These are phyloP conservation scores for Erinaceus europaeus DNA, from an alignment of 2,113 vertebrate genomes.

Conservation along the genomic window DNA sequence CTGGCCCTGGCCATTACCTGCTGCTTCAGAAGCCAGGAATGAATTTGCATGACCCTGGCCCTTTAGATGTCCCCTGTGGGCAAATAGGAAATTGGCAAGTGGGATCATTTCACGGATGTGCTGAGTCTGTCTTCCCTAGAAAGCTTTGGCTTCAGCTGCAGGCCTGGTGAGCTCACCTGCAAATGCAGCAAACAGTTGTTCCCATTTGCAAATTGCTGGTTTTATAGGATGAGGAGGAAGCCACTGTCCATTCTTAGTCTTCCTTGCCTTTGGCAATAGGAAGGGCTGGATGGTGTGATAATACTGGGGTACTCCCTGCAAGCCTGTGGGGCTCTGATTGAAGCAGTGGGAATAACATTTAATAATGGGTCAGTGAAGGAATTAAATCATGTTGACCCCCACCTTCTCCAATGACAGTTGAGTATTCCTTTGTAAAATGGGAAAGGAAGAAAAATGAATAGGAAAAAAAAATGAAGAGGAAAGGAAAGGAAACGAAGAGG, in stretches of 20 bases:
- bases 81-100: slow-evolving; percentile 44
- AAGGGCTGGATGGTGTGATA: neutral
- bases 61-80: neutral
- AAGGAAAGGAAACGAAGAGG: too few relatives aligned
- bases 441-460: neutral
- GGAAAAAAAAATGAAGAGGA: neutral
- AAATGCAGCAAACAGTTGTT: neutral
- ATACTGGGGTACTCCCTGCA: neutral
- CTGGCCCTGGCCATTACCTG: neutral
- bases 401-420: neutral
- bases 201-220: neutral
- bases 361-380: neutral
- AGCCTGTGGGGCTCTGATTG: neutral
- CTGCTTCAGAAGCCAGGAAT: slow-evolving; percentile 21
- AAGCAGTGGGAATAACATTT: neutral
- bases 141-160: neutral
- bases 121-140: slow-evolving; percentile 15
- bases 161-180: slow-evolving; percentile 46
- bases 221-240: neutral
- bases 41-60: slow-evolving; percentile 15
- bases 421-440: neutral
- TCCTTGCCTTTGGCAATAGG: neutral
- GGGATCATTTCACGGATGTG: slow-evolving; percentile 15
- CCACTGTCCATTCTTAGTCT: neutral
- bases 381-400: neutral